Evolutionary conservation across 2,888 invertebrate genomes (phyloP).

Genomic region (Acleris cristana): DNA sequence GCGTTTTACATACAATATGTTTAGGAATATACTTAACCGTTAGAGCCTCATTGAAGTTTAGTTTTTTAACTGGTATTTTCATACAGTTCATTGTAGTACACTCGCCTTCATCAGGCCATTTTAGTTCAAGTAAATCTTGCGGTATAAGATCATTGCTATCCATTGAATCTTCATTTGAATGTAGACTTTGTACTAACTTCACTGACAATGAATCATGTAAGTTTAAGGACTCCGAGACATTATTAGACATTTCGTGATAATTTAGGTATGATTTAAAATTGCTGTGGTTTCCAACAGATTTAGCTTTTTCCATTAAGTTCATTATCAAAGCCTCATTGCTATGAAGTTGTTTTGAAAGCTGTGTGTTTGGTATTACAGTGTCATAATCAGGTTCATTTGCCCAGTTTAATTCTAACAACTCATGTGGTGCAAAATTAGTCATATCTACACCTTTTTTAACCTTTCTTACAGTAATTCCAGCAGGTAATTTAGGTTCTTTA

Average conservation of each 20-base stretch:
- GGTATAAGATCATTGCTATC: constrained; percentile 21
- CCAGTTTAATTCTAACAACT: constrained; percentile 29
- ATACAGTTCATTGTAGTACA: constrained; percentile 6
- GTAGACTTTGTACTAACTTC: constrained; percentile 9
- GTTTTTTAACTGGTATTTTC: constrained; percentile 33
- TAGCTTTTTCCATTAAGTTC: constrained; percentile 32
- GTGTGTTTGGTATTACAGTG: neutral
- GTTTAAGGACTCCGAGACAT: neutral
- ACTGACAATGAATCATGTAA: constrained; percentile 26
- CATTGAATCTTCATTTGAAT: neutral
- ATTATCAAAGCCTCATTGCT: constrained; percentile 33
- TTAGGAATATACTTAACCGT: constrained; percentile 30
- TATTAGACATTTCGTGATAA: neutral
- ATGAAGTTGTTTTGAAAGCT: constrained; percentile 8
- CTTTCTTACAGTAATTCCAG: constrained; percentile 18
- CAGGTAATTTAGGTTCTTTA: constrained; percentile 17
- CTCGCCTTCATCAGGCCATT: constrained; percentile 28
- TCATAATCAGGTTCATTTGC: constrained; percentile 19
- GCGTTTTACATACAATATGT: constrained; percentile 4
- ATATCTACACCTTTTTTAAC: constrained; percentile 16
- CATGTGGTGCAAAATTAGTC: constrained; percentile 21
- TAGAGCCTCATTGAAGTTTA: constrained; percentile 30
- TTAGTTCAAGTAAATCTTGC: constrained; percentile 30
- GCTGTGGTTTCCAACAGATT: constrained; percentile 12
- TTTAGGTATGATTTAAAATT: constrained; percentile 10